Evolutionary conservation across 2,888 invertebrate genomes (phyloP).

Genomic region (Drosophila algonquin): DNA sequence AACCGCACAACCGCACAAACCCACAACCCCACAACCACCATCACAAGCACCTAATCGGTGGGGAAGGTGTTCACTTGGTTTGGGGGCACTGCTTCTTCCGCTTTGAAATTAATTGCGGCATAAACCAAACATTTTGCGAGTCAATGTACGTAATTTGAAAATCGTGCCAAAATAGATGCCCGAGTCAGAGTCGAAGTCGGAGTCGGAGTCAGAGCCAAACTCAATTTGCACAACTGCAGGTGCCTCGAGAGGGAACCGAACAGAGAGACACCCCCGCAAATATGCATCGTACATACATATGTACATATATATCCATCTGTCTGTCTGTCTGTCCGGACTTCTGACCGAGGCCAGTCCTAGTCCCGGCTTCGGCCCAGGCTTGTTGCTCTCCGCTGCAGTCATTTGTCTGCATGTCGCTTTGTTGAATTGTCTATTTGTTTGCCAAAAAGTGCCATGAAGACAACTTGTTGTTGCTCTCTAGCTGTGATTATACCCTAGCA

Average conservation of each 20-base stretch:
- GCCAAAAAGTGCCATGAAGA: slow-evolving; percentile 79
- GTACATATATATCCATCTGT: neutral
- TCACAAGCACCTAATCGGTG: neutral
- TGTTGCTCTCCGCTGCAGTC: slow-evolving; percentile 57
- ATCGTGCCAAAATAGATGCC: slow-evolving; percentile 76
- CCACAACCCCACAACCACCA: neutral
- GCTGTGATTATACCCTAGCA: slow-evolving; percentile 11
- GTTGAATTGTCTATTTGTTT: slow-evolving; percentile 78
- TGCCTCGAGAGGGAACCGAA: slow-evolving; percentile 14
- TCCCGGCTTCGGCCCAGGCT: slow-evolving; percentile 10
- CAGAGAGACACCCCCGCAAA: slow-evolving; percentile 35
- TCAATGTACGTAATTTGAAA: slow-evolving; percentile 79
- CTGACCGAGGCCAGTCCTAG: slow-evolving; percentile 17
- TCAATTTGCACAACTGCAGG: slow-evolving; percentile 45
- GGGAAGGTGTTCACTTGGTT: slow-evolving; percentile 29
- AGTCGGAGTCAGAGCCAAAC: slow-evolving; percentile 51
- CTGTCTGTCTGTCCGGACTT: slow-evolving; percentile 10
- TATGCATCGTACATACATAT: slow-evolving; percentile 12
- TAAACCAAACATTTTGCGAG: slow-evolving; percentile 78
- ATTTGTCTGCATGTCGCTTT: slow-evolving; percentile 79
- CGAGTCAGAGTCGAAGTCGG: slow-evolving; percentile 58
- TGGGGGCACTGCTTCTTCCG: slow-evolving; percentile 67
- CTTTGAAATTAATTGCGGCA: slow-evolving; percentile 78
- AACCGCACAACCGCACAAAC: neutral
- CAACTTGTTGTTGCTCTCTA: slow-evolving; percentile 65